Percentiles rank a stretch among this genome's conserved stretches.
Conservation (phyloP, 2,113 vertebrate genomes). For the Globicephala melas region DNA sequence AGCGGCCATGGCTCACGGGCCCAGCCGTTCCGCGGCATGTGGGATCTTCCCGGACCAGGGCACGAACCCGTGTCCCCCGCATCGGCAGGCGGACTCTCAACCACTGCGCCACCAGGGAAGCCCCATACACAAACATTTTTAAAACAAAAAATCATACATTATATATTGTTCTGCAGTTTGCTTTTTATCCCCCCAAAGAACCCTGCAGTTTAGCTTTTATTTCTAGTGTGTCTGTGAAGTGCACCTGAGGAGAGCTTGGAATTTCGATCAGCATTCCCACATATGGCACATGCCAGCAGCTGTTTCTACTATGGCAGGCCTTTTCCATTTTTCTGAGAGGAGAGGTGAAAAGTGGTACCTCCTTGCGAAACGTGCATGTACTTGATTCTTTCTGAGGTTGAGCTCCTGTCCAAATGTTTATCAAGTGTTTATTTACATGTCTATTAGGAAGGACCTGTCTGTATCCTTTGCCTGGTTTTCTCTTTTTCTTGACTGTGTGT, state of each 20-base stretch:
- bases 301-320: neutral
- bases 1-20: too few species aligned
- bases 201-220: neutral
- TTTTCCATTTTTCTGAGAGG: neutral
- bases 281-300: rapidly evolving
- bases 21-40: too few species aligned
- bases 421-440: neutral
- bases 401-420: neutral
- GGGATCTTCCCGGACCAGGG: too few species aligned
- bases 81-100: too few species aligned
- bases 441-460: neutral
- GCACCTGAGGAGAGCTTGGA: neutral
- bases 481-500: too few species aligned
- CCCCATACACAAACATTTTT: neutral
- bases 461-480: neutral
- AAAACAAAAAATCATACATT: neutral
- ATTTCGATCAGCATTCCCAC: neutral
- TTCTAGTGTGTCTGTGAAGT: neutral
- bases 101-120: too few species aligned
- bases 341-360: neutral
- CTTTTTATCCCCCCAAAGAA: neutral
- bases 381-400: neutral
- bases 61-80: too few species aligned
- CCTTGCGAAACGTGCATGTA: neutral
- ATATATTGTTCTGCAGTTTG: neutral